These are phyloP conservation scores for Poecilia picta DNA, from an alignment of 2,797 vertebrate species.

Conservation along the genomic window DNA sequence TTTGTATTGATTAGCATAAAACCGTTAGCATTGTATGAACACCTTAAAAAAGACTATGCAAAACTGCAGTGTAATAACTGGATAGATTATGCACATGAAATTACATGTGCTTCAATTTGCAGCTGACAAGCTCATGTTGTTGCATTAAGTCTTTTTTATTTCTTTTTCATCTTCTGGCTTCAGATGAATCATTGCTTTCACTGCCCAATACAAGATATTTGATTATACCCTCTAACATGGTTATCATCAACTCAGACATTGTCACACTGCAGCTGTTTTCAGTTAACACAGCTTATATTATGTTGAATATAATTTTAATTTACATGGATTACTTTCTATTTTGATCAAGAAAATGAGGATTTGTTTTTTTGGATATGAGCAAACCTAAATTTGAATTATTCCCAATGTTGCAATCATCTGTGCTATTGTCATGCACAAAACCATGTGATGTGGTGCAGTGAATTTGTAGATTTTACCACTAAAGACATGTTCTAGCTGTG, in stretches of 20 bases:
- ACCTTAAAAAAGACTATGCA: not conserved
- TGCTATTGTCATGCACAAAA: not conserved
- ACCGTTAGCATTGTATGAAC: not conserved
- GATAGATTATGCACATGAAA: not conserved
- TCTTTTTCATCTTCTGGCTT: not conserved
- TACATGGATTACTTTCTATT: not conserved
- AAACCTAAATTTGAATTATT: not conserved
- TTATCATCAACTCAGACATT: not conserved
- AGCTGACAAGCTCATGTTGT: not conserved
- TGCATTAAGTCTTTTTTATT: not conserved
- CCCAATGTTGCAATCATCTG: not conserved
- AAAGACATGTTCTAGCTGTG: not conserved
- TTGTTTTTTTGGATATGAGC: not conserved
- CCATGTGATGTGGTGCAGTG: not conserved
- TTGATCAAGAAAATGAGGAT: not conserved
- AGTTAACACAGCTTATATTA: not conserved
- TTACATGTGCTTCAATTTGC: not conserved
- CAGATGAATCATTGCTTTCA: not conserved
- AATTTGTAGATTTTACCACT: not conserved
- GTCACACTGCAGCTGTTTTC: not conserved
- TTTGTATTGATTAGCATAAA: not conserved
- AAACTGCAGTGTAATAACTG: not conserved
- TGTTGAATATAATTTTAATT: not conserved
- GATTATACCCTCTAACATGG: not conserved
- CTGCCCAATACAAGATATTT: not conserved